Base-by-base conservation (phyloP, 2,797 vertebrate genomes). In the Tokudaia tokunoshimensis region DNA sequence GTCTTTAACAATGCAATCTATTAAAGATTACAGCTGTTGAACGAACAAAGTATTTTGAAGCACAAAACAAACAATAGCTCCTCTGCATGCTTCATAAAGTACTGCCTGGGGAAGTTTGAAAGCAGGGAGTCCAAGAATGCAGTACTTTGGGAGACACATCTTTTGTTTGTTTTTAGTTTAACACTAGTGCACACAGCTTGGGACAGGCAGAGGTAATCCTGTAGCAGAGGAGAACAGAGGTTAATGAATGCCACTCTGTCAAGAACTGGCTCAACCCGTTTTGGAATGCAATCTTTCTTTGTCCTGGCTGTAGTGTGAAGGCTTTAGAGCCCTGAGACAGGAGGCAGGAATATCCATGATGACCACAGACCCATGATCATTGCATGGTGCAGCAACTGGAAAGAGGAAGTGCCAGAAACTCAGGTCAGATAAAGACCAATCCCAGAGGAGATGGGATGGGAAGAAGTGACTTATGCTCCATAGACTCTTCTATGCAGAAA, bases 131-230 rank as follows among this genome's bases (percentile, higher is more conserved):
- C 74, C 0, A 72, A 89, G 47, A 94, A 83, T 3, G 88, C 0
- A 19, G 50, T 26, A 31, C 88, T 90, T 83, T 85, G 0, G 1
- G 17, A 37, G 82, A 65, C 61, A 22, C 44, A 17, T 1, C 12
- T 65, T 88, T 78, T 63, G 59, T 67, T 81, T 92, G 67, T 79
- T 94, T 96, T 92, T 85, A 94, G 80, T 52, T 8, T 52, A 79
- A 88, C 63, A 89, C 7, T 24, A 14, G 57, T 76, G 78, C 61
- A 83, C 6, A 94, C 34, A 90, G n/a, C 63, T 78, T 65, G 41
- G 5, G 6, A 63, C 13, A 84, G 52, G 29, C 70, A 94, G 50
- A 81, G 70, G 47, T 79, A 63, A 76, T n/a, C 67, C 76, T 72
- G 52, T 6, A 80, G 57, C 50, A 84, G 31, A 72, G 26, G 90